Evolutionary conservation across 2,797 vertebrate genomes (phyloP).

Genomic region (Catharus ustulatus): DNA sequence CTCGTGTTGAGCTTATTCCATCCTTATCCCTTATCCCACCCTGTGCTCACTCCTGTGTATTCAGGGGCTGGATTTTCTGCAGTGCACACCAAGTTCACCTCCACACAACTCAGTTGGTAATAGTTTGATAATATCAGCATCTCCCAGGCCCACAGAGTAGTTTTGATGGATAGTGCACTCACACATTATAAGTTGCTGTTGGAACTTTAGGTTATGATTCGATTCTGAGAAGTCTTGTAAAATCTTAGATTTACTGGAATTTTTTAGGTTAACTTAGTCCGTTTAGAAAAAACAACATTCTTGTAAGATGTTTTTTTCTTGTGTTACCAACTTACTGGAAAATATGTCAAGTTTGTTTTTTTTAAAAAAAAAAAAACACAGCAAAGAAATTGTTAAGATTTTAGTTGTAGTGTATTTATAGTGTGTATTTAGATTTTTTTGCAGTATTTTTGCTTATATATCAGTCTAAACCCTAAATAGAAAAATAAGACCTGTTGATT

Average conservation of each 20-base stretch:
- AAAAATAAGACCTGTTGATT: neutral
- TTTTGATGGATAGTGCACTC: neutral
- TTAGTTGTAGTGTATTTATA: neutral
- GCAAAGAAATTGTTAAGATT: neutral
- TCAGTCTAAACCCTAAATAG: neutral
- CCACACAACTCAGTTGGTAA: too few relatives aligned
- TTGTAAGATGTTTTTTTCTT: neutral
- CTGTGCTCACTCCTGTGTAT: neutral
- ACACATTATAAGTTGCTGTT: neutral
- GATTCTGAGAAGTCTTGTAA: neutral
- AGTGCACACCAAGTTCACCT: neutral
- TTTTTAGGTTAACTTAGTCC: neutral
- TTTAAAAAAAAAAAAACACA: neutral
- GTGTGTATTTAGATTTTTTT: neutral
- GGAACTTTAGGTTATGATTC: neutral
- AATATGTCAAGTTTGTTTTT: neutral
- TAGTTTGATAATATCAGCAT: neutral
- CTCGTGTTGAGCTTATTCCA: neutral
- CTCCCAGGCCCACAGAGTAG: fast-evolving
- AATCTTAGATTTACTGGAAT: neutral
- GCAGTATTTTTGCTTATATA: neutral
- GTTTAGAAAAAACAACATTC: neutral
- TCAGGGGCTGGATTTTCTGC: neutral
- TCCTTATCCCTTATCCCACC: neutral
- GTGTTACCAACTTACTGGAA: neutral